A percentile compares a stretch with the other conserved stretches of the same genome.
Conservation (phyloP, 2,888 invertebrate genomes). For the Cheilosia vernalis region DNA sequence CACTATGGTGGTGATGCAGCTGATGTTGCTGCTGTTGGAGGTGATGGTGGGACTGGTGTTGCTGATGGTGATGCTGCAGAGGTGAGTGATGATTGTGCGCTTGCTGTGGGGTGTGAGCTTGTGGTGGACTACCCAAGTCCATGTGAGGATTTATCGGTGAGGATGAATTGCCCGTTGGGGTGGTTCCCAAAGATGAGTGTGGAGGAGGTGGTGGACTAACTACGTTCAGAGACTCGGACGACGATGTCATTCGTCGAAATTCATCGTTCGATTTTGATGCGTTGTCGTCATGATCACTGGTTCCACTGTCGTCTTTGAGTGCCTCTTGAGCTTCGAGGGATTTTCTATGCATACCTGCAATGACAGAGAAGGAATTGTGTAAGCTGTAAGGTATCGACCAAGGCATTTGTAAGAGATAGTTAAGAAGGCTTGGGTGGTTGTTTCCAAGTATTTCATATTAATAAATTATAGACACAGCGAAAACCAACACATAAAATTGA, state of each 20-base stretch:
- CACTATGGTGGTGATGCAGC: slow-evolving; percentile 61
- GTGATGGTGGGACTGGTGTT: slow-evolving; percentile 53
- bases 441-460: too few species aligned
- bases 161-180: slow-evolving; percentile 78
- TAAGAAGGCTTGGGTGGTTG: too few species aligned
- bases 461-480: too few species aligned
- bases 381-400: too few species aligned
- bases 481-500: too few species aligned
- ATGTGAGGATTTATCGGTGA: slow-evolving; percentile 79
- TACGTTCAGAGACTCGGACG: slow-evolving; percentile 81
- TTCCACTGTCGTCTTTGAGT: slow-evolving; percentile 91
- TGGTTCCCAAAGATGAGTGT: slow-evolving; percentile 69
- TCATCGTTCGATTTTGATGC: slow-evolving; percentile 86
- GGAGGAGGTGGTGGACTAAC: slow-evolving; percentile 82
- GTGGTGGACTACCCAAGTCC: slow-evolving; percentile 80
- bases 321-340: slow-evolving; percentile 98
- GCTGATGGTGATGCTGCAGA: slow-evolving; percentile 64
- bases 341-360: slow-evolving; percentile 99
- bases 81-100: slow-evolving; percentile 49
- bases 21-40: slow-evolving; percentile 75
- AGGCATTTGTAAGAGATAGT: not conserved
- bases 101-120: slow-evolving; percentile 76
- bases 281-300: slow-evolving; percentile 87
- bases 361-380: not conserved
- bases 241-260: slow-evolving; percentile 79